Percentiles rank a stretch among this genome's conserved stretches.
These are phyloP conservation scores for Phoeniculus purpureus DNA, from an alignment of 2,797 vertebrate species.

Conservation along the genomic window DNA sequence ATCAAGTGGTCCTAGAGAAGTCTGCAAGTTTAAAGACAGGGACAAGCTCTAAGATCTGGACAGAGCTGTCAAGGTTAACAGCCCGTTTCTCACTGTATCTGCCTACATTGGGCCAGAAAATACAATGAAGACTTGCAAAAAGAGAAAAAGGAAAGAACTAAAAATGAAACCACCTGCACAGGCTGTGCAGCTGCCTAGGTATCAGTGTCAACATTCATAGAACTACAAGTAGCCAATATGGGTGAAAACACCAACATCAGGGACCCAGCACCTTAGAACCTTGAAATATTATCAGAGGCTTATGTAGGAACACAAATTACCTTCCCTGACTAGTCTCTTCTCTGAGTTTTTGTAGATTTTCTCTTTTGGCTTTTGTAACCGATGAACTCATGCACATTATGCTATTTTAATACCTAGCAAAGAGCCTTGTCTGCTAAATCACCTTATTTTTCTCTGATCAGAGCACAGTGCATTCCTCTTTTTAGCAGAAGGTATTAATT, in stretches of 20 bases:
- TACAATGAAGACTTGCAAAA: background rate
- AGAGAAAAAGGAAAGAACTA: background rate
- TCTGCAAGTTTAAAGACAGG: background rate
- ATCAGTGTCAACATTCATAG: background rate
- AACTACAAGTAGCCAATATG: background rate
- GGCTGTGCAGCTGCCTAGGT: background rate
- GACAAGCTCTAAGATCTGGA: background rate
- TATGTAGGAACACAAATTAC: background rate
- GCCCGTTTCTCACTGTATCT: background rate
- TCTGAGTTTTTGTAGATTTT: conserved; percentile 13
- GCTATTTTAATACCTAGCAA: conserved; percentile 66
- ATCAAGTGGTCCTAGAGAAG: background rate
- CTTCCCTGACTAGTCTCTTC: background rate
- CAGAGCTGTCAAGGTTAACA: background rate
- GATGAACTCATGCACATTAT: conserved; percentile 42
- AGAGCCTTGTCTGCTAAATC: conserved; percentile 60
- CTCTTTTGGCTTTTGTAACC: conserved; percentile 22
- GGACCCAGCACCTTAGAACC: background rate
- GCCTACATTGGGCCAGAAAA: background rate
- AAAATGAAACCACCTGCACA: background rate
- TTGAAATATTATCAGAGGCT: background rate
- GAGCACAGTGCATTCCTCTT: conserved; percentile 45
- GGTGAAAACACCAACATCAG: background rate
- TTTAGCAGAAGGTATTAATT: conserved; percentile 70
- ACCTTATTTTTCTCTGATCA: conserved; percentile 63